Evolutionary conservation across 2,888 invertebrate species (phyloP).

Genomic region (Vannuccia rotundouncinata): DNA sequence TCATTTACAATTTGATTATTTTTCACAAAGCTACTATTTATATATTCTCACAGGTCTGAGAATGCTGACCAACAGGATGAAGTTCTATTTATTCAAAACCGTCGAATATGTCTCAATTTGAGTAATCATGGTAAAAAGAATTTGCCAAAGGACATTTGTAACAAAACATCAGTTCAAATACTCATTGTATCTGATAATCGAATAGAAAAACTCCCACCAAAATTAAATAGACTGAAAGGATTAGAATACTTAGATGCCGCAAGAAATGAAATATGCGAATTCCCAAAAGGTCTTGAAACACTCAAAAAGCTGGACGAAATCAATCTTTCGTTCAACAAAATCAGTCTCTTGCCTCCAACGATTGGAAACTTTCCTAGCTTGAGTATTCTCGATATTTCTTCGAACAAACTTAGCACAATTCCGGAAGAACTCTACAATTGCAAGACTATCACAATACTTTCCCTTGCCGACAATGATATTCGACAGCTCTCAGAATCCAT

Average conservation of each 20-base stretch:
- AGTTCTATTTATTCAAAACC: background rate
- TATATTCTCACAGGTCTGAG: too few relatives aligned
- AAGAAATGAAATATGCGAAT: background rate
- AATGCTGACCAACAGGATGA: too few relatives aligned
- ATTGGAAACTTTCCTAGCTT: background rate
- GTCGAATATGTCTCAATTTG: conserved; percentile 2
- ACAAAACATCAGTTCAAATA: background rate
- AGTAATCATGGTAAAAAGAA: background rate
- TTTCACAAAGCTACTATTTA: too few relatives aligned
- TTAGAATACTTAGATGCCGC: background rate
- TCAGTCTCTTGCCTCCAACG: background rate
- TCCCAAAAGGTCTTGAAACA: background rate
- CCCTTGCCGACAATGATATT: conserved; percentile 12
- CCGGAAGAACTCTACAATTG: background rate
- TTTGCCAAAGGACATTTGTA: background rate
- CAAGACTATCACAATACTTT: background rate
- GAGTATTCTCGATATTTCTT: conserved; percentile 8
- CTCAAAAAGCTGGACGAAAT: background rate
- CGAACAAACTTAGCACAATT: background rate
- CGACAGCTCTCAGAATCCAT: background rate
- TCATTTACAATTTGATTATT: too few relatives aligned
- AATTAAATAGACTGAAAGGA: background rate
- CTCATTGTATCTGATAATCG: background rate
- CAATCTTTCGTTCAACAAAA: background rate
- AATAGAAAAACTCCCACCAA: background rate